Percentiles rank a stretch among this genome's conserved stretches.
phyloP scores from a whole-genome alignment of 1,140 invertebrate species.

The Calliphora vicina region DNA sequence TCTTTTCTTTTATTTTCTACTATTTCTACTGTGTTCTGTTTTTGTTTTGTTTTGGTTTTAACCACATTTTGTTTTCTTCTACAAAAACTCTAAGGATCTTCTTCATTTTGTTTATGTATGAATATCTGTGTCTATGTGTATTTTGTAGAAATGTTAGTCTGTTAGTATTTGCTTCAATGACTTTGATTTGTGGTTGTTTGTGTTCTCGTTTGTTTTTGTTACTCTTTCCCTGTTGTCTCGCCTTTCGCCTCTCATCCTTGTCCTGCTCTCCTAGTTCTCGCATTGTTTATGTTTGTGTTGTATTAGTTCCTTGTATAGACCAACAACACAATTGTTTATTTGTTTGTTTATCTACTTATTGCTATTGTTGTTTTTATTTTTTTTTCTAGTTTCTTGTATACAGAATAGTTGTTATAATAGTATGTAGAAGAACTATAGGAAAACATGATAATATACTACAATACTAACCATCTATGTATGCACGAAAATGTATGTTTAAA shows the following conservation, averaged over 20 bases:
- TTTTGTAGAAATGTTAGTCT: background rate
- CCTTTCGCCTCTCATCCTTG: background rate
- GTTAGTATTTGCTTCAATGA: slow-evolving; percentile 30
- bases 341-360: slow-evolving; percentile 23
- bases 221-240: background rate
- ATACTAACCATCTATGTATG: background rate
- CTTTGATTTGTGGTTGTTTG: slow-evolving; percentile 26
- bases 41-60: background rate
- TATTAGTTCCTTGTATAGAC: slow-evolving; percentile 24
- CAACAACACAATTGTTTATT: slow-evolving; percentile 20
- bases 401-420: too few relatives aligned
- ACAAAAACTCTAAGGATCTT: too few relatives aligned
- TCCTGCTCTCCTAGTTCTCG: background rate
- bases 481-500: too few relatives aligned
- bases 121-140: background rate
- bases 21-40: background rate
- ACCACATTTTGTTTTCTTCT: too few relatives aligned
- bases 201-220: background rate
- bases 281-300: slow-evolving; percentile 30
- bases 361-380: background rate
- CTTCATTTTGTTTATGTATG: background rate
- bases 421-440: background rate
- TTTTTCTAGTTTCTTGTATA: background rate
- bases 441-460: background rate
- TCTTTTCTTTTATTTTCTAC: background rate